phyloP scores from a whole-genome alignment of 2,113 vertebrate genomes.

The Phrynocephalus versicolor region DNA sequence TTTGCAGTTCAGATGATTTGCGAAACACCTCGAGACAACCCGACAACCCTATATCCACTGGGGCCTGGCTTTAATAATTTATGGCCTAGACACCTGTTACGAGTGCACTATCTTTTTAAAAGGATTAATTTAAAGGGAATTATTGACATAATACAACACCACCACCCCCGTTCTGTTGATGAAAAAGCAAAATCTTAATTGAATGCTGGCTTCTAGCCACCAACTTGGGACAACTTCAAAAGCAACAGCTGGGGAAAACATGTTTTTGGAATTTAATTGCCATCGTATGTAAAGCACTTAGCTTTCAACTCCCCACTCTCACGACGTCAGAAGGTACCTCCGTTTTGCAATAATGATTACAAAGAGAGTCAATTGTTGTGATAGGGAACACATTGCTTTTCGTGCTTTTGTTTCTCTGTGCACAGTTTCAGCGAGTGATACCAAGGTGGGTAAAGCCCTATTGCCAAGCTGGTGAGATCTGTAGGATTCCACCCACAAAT shows the following conservation, averaged over 20 bases:
- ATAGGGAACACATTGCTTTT: constrained; percentile 38
- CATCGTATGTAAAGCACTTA: constrained; percentile 67
- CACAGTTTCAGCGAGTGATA: neutral
- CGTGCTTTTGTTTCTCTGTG: constrained; percentile 45
- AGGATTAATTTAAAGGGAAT: constrained; percentile 67
- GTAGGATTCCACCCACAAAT: neutral
- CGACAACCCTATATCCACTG: constrained; percentile 51
- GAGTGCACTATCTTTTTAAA: constrained; percentile 45
- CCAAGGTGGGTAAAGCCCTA: neutral
- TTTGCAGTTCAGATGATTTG: constrained; percentile 57
- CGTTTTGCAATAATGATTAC: constrained; percentile 63
- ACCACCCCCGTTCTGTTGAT: constrained; percentile 70
- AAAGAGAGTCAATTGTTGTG: constrained; percentile 64
- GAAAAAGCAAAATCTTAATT: constrained; percentile 76
- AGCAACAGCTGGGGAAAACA: constrained; percentile 76
- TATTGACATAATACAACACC: constrained; percentile 70
- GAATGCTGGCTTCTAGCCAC: constrained; percentile 73
- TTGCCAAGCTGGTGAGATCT: neutral
- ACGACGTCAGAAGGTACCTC: constrained; percentile 56
- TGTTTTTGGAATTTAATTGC: constrained; percentile 77
- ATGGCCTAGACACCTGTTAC: constrained; percentile 59
- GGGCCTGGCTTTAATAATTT: constrained; percentile 60
- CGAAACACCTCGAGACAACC: constrained; percentile 48
- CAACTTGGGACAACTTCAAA: constrained; percentile 73
- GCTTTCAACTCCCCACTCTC: constrained; percentile 57